Evolutionary conservation across 2,113 vertebrate genomes (phyloP), one percentile per base, ranked within the genome.

Genomic region (Zootoca vivipara): DNA sequence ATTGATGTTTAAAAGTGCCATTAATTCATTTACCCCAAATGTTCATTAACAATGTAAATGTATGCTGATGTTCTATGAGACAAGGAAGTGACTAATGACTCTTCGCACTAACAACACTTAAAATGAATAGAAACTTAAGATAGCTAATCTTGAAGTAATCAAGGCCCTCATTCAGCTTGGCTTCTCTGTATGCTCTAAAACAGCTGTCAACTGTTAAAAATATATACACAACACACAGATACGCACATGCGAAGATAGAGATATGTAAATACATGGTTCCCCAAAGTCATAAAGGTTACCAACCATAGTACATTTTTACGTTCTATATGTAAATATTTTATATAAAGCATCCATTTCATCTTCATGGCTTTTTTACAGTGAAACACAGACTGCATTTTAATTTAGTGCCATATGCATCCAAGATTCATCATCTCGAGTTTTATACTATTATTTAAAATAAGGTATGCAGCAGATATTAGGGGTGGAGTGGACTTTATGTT

Each of bases 31-130:
- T 98, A 97, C 97, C 97, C 96, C 97, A 98, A 97, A 97, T 98
- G 98, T 98, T 98, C 98, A 98, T 98, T 98, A 98, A 98, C 98
- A 96, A 98, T 99, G 98, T 98, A 99, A 98, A 99, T 99, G 97
- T 98, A 98, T 98, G 97, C 98, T 97, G 98, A 98, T 98, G 97
- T 97, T 97, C 97, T 97, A 96, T 97, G 97, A 97, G 97, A 97
- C 97, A 95, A 95, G 97, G 97, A 97, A 97, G 96, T 98, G 97
- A 98, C 97, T 98, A 97, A 98, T 97, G 97, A 97, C 97, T 98
- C 97, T 97, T 97, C 97, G 96, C 97, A 98, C 97, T 97, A 97
- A 97, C 95, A 96, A 97, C 97, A 98, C 97, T 97, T 97, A 96
- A 96, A 96, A 97, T 97, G 95, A 96, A 93, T 94, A 98, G 98